These are phyloP conservation scores for Drosophila chauvacae DNA, from an alignment of 1,140 invertebrate genomes.

Conservation along the genomic window DNA sequence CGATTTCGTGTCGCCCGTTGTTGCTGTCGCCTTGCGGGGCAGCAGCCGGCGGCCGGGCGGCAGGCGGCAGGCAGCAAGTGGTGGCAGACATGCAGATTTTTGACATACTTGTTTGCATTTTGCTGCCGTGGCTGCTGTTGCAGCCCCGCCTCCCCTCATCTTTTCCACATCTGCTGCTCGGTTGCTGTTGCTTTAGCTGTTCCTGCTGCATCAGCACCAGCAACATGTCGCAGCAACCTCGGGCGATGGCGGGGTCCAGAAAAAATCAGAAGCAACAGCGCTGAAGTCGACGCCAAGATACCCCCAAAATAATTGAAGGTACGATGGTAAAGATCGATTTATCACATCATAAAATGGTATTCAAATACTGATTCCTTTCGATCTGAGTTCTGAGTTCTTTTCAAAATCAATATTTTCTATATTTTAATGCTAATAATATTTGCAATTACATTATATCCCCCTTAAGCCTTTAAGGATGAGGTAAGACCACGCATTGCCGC, in stretches of 20 bases:
- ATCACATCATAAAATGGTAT: neutral
- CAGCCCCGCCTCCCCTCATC: constrained; percentile 15
- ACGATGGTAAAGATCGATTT: neutral
- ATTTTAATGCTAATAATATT: neutral
- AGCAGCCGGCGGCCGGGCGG: constrained; percentile 22
- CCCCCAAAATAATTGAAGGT: neutral
- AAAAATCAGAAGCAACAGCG: constrained; percentile 14
- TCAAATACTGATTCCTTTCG: neutral
- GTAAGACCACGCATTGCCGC: constrained; percentile 9
- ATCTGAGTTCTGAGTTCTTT: neutral
- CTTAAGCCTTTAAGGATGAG: neutral
- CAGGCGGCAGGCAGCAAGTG: constrained; percentile 62
- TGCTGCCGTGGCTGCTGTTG: constrained; percentile 69
- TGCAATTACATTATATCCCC: neutral
- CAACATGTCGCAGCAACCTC: constrained; percentile 71
- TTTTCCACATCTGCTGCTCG: constrained; percentile 26
- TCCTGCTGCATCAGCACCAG: constrained; percentile 53
- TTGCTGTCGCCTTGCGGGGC: constrained; percentile 31
- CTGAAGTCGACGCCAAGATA: constrained; percentile 21
- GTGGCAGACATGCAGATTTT: constrained; percentile 83
- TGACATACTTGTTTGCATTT: constrained; percentile 83
- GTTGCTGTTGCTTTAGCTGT: constrained; percentile 6
- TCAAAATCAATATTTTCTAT: neutral
- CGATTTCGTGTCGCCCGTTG: constrained; percentile 75
- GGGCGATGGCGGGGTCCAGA: constrained; percentile 44